A percentile compares a stretch with the other conserved stretches of the same genome.
phyloP scores from a whole-genome alignment of 2,888 invertebrate genomes.

The Pristionchus japonicus region DNA sequence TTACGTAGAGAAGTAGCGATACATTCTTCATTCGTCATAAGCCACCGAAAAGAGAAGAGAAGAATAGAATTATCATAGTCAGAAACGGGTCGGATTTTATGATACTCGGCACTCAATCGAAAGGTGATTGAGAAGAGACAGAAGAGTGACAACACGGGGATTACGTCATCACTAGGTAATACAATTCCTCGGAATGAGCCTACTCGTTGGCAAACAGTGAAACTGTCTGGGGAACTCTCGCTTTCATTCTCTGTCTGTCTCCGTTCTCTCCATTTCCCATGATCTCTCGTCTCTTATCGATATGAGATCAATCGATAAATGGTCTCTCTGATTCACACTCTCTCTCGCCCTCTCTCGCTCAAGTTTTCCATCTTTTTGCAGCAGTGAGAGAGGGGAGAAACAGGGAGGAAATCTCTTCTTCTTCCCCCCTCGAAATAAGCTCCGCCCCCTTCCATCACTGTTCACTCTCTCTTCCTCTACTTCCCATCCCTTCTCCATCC shows the following conservation, averaged over 20 bases:
- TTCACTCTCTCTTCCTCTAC: slow-evolving; percentile 12
- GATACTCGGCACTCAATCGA: neutral
- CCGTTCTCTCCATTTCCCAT: neutral
- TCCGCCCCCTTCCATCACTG: slow-evolving; percentile 27
- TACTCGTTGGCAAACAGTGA: neutral
- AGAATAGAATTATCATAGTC: slow-evolving; percentile 26
- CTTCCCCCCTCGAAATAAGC: neutral
- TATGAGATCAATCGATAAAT: slow-evolving; percentile 18
- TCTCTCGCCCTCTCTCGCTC: slow-evolving; percentile 1
- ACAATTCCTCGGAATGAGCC: neutral
- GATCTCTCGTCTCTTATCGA: neutral
- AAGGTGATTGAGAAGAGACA: neutral
- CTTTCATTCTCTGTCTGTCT: neutral
- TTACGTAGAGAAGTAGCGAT: neutral
- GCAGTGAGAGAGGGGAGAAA: slow-evolving; percentile 4
- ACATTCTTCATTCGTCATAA: neutral
- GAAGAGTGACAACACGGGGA: neutral
- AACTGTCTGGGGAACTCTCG: neutral
- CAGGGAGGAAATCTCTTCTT: slow-evolving; percentile 25
- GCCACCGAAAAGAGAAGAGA: neutral
- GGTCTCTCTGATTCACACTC: neutral
- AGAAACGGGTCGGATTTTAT: slow-evolving; percentile 17
- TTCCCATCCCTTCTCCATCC: neutral
- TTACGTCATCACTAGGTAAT: slow-evolving; percentile 24
- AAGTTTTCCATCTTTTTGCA: slow-evolving; percentile 4